These are phyloP conservation scores for Hedya salicella DNA, from an alignment of 2,888 invertebrate species.

Conservation along the genomic window DNA sequence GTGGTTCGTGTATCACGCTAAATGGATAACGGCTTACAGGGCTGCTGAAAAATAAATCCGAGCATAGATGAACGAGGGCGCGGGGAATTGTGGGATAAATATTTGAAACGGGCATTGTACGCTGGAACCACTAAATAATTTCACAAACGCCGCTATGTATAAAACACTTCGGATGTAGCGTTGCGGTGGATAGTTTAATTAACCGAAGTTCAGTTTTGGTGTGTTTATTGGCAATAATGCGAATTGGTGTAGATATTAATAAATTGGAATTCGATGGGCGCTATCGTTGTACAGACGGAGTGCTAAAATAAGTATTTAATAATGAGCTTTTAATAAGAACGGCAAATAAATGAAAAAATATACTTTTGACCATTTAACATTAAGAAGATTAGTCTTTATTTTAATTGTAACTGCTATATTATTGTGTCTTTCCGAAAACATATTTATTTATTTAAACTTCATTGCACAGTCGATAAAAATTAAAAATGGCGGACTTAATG, in stretches of 20 bases:
- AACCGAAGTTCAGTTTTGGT: slow-evolving; percentile 12
- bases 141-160: slow-evolving; percentile 15
- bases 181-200: slow-evolving; percentile 1
- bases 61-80: slow-evolving; percentile 41
- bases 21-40: slow-evolving; percentile 41
- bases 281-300: too few relatives aligned
- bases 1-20: slow-evolving; percentile 43
- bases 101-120: slow-evolving; percentile 38
- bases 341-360: too few relatives aligned
- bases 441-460: too few relatives aligned
- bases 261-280: neutral
- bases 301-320: too few relatives aligned
- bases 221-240: neutral
- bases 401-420: too few relatives aligned
- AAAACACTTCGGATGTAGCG: slow-evolving; percentile 17
- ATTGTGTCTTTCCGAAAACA: too few relatives aligned
- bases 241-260: neutral
- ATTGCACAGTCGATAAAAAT: too few relatives aligned
- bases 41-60: slow-evolving; percentile 43
- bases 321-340: too few relatives aligned
- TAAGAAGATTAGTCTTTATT: too few relatives aligned
- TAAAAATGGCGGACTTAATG: too few relatives aligned
- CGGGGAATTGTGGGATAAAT: slow-evolving; percentile 38
- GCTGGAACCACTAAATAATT: slow-evolving; percentile 34
- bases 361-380: too few relatives aligned